A percentile compares a stretch with the other conserved stretches of the same genome.
phyloP scores from a whole-genome alignment of 2,888 invertebrate genomes.

The Dryobota labecula region DNA sequence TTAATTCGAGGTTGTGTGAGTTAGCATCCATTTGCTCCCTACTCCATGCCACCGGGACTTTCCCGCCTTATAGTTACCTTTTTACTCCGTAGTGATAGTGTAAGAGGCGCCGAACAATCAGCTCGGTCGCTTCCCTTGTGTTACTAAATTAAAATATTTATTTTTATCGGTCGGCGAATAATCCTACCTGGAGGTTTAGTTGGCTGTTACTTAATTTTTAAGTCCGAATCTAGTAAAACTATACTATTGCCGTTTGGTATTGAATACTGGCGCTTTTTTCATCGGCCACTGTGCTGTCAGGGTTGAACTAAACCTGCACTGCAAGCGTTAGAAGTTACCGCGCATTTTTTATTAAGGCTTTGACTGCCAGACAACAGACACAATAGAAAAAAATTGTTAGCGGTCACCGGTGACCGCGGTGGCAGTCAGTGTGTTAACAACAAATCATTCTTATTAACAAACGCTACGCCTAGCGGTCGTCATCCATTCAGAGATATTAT shows the following conservation, averaged over 20 bases:
- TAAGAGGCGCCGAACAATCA: constrained; percentile 23
- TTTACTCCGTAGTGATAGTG: constrained; percentile 52
- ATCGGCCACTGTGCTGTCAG: constrained; percentile 16
- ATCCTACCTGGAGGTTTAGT: constrained; percentile 47
- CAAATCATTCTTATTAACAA: constrained; percentile 4
- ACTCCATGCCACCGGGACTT: constrained; percentile 31
- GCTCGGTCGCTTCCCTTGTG: constrained; percentile 22
- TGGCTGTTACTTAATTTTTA: constrained; percentile 66
- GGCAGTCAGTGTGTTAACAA: too few species aligned
- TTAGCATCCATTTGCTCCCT: constrained; percentile 26
- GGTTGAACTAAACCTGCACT: constrained; percentile 28
- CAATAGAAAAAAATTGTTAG: too few species aligned
- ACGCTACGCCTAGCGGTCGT: not conserved
- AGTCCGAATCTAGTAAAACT: constrained; percentile 58
- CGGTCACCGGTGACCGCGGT: too few species aligned
- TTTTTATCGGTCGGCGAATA: constrained; percentile 49
- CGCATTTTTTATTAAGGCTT: not conserved
- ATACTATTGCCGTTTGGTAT: constrained; percentile 28
- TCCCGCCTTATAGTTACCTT: constrained; percentile 59
- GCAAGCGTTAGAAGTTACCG: constrained; percentile 19
- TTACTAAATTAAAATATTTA: constrained; percentile 59
- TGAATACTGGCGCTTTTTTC: constrained; percentile 24
- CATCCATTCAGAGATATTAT: constrained; percentile 18
- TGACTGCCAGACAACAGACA: too few species aligned
- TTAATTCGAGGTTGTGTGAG: not conserved